phyloP scores from a whole-genome alignment of 2,888 invertebrate species.

The Melikaiella ostensackeni region DNA sequence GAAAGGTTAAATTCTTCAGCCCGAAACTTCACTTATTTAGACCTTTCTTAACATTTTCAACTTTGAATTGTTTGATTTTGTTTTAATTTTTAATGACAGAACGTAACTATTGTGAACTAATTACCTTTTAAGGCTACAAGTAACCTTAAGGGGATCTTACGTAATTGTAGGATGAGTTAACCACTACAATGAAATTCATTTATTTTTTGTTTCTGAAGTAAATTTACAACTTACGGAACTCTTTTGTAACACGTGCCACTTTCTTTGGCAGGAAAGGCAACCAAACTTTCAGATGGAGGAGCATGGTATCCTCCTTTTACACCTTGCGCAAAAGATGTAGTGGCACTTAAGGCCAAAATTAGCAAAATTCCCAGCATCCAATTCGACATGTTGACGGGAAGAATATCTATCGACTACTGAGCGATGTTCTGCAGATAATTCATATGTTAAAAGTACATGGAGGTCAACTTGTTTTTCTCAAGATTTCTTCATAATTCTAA shows the following conservation, averaged over 20 bases:
- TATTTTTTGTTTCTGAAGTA: not conserved
- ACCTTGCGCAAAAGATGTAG: constrained; percentile 58
- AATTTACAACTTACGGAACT: constrained; percentile 81
- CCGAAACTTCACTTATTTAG: too few relatives aligned
- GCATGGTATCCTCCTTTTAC: constrained; percentile 64
- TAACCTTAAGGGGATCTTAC: not conserved
- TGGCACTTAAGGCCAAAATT: constrained; percentile 53
- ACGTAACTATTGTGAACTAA: too few relatives aligned
- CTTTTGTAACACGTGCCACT: constrained; percentile 82
- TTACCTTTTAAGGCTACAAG: not conserved
- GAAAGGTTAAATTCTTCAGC: too few relatives aligned
- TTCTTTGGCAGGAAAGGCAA: constrained; percentile 59
- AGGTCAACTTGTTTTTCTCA: constrained; percentile 35
- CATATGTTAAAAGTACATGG: constrained; percentile 19
- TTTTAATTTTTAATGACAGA: too few relatives aligned
- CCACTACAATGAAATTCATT: not conserved
- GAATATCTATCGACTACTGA: constrained; percentile 62
- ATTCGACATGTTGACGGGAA: constrained; percentile 63
- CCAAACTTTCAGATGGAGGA: constrained; percentile 42
- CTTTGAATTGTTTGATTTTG: too few relatives aligned
- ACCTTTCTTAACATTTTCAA: too few relatives aligned
- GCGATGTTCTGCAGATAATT: constrained; percentile 42
- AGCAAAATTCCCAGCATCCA: constrained; percentile 52
- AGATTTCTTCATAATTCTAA: constrained; percentile 34
- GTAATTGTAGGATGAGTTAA: not conserved